A percentile compares a stretch with the other conserved stretches of the same genome.
Conservation (phyloP, 1,140 invertebrate species). For the Stegodyphus mimosarum region DNA sequence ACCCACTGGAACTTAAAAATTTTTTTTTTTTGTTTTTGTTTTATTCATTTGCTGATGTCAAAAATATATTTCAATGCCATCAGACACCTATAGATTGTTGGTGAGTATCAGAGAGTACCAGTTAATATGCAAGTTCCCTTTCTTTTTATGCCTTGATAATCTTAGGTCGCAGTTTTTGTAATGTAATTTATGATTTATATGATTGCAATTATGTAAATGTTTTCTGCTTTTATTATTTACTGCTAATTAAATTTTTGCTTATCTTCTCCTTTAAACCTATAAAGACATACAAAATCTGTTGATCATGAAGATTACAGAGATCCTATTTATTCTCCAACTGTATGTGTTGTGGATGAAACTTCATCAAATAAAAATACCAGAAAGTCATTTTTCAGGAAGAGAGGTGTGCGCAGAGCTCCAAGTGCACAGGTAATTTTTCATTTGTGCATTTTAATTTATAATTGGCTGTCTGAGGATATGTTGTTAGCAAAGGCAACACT, state of each 20-base stretch:
- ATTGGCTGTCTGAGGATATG: no score
- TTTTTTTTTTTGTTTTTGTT: no score
- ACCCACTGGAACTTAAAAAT: no score
- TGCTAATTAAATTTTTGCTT: not conserved
- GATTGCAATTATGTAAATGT: not conserved
- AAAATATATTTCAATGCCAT: no score
- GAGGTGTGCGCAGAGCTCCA: slow-evolving; percentile 69
- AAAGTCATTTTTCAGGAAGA: slow-evolving; percentile 86
- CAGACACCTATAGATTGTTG: no score
- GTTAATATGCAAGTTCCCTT: no score
- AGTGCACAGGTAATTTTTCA: slow-evolving; percentile 62
- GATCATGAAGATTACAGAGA: slow-evolving; percentile 62
- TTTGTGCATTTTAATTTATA: not conserved
- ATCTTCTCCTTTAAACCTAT: not conserved
- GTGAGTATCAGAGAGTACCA: no score
- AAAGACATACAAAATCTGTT: slow-evolving; percentile 60
- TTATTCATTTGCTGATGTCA: no score
- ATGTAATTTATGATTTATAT: no score
- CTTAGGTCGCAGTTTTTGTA: no score
- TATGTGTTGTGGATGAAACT: slow-evolving; percentile 64
- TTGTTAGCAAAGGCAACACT: no score
- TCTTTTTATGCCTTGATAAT: no score
- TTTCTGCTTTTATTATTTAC: not conserved
- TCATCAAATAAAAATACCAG: slow-evolving; percentile 63
- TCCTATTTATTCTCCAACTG: slow-evolving; percentile 62